These are phyloP conservation scores for Metridium senile DNA, from an alignment of 92 coral and sea anemone genomes.

Conservation along the genomic window DNA sequence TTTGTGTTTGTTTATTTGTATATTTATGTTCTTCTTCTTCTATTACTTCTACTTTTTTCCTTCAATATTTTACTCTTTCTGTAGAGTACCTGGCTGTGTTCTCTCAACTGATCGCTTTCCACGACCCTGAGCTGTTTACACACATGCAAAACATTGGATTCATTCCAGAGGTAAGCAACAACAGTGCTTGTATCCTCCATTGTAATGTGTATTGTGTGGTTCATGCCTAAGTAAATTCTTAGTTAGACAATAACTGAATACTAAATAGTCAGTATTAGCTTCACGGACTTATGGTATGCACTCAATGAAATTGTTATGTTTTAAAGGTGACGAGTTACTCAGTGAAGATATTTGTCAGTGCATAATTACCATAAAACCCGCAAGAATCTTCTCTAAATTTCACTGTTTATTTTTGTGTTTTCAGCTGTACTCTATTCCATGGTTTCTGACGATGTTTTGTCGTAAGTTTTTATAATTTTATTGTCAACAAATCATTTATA, in stretches of 20 bases:
- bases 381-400: background rate
- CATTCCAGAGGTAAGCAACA: conserved; percentile 84
- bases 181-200: background rate
- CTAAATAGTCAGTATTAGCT: too few species aligned
- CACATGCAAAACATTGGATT: conserved; percentile 94
- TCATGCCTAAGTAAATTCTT: too few species aligned
- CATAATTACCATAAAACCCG: too few species aligned
- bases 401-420: background rate
- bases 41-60: too few species aligned
- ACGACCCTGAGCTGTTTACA: conserved; percentile 93
- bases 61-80: background rate
- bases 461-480: conserved; percentile 74
- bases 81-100: conserved; percentile 97
- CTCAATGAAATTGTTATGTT: too few species aligned
- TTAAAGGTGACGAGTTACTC: too few species aligned
- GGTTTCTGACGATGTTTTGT: conserved; percentile 98
- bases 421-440: conserved; percentile 94
- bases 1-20: too few species aligned
- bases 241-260: too few species aligned
- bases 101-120: conserved; percentile 95
- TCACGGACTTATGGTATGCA: too few species aligned
- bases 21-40: background rate
- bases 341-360: too few species aligned
- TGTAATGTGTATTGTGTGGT: too few species aligned
- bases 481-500: too few species aligned